Evolutionary conservation across 2,797 vertebrate species (phyloP).

Genomic region (Emydoidea blandingii): DNA sequence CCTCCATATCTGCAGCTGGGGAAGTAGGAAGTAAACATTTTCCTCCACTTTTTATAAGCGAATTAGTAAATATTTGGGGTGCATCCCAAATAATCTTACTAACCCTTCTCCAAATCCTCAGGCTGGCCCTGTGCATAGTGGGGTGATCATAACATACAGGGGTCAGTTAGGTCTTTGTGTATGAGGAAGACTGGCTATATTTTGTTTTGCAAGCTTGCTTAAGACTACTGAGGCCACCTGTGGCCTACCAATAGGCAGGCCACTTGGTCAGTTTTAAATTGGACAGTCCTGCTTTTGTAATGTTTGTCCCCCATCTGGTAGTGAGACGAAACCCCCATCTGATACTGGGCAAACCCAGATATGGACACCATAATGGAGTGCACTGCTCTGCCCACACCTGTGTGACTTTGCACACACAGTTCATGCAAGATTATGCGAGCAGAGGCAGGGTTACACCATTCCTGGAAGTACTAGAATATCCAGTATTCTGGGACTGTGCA

Average conservation of each 20-base stretch:
- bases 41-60: background rate
- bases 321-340: background rate
- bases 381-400: background rate
- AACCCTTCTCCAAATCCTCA: background rate
- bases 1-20: background rate
- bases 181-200: background rate
- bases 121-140: background rate
- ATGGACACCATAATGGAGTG: background rate
- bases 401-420: background rate
- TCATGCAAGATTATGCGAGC: background rate
- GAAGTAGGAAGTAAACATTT: background rate
- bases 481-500: no score
- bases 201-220: background rate
- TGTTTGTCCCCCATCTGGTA: background rate
- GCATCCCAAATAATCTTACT: background rate
- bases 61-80: background rate
- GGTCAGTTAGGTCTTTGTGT: background rate
- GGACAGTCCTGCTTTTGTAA: background rate
- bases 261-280: background rate
- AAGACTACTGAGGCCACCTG: background rate
- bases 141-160: background rate
- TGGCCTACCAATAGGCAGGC: background rate
- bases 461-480: background rate
- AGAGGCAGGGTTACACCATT: background rate
- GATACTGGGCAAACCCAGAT: background rate